Base-by-base conservation (phyloP, 2,113 vertebrate genomes). In the Okapia johnstoni region DNA sequence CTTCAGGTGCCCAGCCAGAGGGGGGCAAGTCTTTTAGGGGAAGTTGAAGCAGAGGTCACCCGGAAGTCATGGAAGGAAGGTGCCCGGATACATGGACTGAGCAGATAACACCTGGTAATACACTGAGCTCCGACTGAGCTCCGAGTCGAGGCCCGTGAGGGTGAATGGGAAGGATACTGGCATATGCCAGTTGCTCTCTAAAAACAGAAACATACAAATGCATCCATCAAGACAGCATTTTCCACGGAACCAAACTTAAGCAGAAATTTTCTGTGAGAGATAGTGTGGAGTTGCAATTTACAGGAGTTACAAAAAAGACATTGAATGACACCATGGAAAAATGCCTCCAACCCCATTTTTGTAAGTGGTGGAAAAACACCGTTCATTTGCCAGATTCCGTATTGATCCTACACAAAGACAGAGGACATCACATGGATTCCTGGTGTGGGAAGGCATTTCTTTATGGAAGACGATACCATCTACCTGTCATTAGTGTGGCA, bases 261-360 rank as follows among this genome's bases (percentile, higher is more conserved):
- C 81, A 97, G 85, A 97, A 98, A 95, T 96, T 88, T 86, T 92
- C 85, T 85, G 85, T 50, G 88, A 94, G 88, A 83, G 76, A 93
- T 5, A 19, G 40, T 81, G 92, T 81, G 46, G 85, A 83, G n/a
- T 25, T 86, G 76, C 88, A 93, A 57, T 94, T 13, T 36, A 87
- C 13, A 61, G 60, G 60, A 97, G 98, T 97, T 97, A 95, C 95
- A 97, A 97, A 94, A 97, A 88, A 77, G 94, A 87, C 93, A 77
- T 60, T 88, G 96, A 97, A 46, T 90, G 97, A 94, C 94, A 94
- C 30, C 52, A 55, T 94, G 90, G 96, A 91, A 97, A 98, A 97
- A 93, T 63, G 93, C 46, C 76, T 97, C 66, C 85, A 85, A 79
- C 50, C 15, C 25, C 77, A 96, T 93, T 97, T 98, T 90, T 96